Conservation (phyloP, 2,797 vertebrate species). For the Acanthornis magna region DNA sequence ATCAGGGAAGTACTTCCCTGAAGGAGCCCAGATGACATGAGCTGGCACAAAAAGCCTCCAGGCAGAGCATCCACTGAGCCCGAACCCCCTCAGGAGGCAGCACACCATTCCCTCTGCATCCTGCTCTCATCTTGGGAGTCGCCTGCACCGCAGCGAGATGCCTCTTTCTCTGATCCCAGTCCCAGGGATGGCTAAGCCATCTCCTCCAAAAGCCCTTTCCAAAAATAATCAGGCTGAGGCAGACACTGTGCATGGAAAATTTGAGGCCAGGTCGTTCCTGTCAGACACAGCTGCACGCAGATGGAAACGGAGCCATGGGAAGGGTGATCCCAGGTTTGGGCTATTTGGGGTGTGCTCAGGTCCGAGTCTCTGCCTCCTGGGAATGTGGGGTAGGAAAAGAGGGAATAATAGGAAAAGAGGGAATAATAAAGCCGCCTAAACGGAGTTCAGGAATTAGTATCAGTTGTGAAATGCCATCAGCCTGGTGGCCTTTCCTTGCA, state of each 20-base stretch:
- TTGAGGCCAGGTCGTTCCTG: not conserved
- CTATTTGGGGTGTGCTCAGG: accelerated
- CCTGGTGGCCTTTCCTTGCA: not conserved
- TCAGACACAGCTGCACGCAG: not conserved
- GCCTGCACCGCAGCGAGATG: accelerated
- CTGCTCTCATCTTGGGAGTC: not conserved
- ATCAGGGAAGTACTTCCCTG: too few relatives aligned
- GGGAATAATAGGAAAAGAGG: not conserved
- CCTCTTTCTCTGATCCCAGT: not conserved
- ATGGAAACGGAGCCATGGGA: not conserved
- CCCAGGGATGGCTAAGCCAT: not conserved
- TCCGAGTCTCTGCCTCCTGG: accelerated
- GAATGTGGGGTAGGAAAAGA: not conserved
- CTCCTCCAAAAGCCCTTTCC: not conserved
- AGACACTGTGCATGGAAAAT: not conserved
- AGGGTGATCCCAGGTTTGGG: not conserved
- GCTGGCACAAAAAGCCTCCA: not conserved
- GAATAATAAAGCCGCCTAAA: not conserved
- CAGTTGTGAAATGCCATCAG: accelerated
- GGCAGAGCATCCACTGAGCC: not conserved
- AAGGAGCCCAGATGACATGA: not conserved
- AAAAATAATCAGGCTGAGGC: slow-evolving; percentile 11
- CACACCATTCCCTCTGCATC: not conserved
- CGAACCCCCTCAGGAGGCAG: not conserved
- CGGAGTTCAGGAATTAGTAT: not conserved